Base-by-base conservation (phyloP, 2,888 invertebrate species). In the Tetranychus piercei region DNA sequence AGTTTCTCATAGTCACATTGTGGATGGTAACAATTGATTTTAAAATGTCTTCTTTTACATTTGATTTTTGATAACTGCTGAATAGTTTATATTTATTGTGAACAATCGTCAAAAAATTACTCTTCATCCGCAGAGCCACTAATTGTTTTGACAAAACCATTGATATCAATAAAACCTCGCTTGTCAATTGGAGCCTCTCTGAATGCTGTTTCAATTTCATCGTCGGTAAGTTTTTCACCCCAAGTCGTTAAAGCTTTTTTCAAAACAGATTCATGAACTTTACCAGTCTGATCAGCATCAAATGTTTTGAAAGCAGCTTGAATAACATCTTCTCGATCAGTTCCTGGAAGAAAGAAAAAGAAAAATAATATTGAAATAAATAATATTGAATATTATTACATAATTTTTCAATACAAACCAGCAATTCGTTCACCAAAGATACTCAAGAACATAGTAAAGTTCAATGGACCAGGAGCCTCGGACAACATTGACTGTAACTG, bases 391-490 rank as follows among this genome's bases (percentile, higher is more conserved):
- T 6, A 23, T 6, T 7, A 69, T 22, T 69, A 69, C 20, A 23
- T 1, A 69, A 67, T 67, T 0, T 11, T 67, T 67, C 18, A 44
- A 9, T 75, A 43, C 76, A 20, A 74, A 78, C 91, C 90, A 82
- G 91, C 89, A 90, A 93, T 92, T 83, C 93, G 89, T 85, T 87
- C 88, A 82, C 92, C 93, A 86, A 94, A 94, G 81, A 94, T 87
- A 82, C 90, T 90, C 82, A 94, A 87, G 83, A 93, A 87, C 86
- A 93, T 93, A 81, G 94, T 94, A 88, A 94, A 94, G 87, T 93
- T 94, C 86, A 94, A 89, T 83, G 93, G 93, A 82, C 91, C 93
- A 80, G 90, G 86, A 80, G 92, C 90, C 86, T 94, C 91, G 82
- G 86, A 85, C 81, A 91, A 86, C 93, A 94, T 92, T 81, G 89